A percentile compares a stretch with the other conserved stretches of the same genome.
Conservation (phyloP, 2,797 vertebrate species). For the Karalla daura region DNA sequence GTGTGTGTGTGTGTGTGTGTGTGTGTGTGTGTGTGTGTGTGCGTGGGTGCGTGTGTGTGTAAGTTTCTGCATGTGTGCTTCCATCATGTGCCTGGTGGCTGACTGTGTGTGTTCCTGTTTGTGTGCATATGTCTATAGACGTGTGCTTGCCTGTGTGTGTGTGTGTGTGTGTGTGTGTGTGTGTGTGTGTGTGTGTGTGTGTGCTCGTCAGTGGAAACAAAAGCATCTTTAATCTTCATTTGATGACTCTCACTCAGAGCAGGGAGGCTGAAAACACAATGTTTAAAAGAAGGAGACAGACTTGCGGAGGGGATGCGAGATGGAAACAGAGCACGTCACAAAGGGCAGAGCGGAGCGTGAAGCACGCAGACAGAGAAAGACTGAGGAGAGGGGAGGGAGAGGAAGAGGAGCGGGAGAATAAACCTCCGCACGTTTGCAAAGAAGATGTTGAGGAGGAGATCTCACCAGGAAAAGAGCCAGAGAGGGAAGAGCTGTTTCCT, state of each 20-base stretch:
- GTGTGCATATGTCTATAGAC: neutral
- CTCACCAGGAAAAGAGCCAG: conserved; percentile 41
- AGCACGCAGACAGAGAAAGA: too few species aligned
- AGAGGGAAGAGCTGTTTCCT: conserved; percentile 43
- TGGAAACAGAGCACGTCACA: neutral
- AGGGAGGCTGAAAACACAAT: conserved; percentile 49
- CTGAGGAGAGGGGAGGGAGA: conserved; percentile 7
- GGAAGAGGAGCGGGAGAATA: neutral
- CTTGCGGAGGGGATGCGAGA: neutral
- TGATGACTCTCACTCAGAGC: conserved; percentile 76
- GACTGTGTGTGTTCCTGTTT: conserved; percentile 13
- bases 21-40: neutral
- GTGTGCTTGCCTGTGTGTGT: neutral
- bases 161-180: conserved; percentile 6
- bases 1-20: conserved; percentile 12
- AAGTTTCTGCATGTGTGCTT: too few species aligned
- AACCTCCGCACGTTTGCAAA: conserved; percentile 10
- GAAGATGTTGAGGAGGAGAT: conserved; percentile 42
- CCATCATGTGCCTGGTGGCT: neutral
- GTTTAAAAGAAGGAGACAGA: neutral
- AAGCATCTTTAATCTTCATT: conserved; percentile 83
- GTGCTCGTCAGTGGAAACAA: conserved; percentile 72
- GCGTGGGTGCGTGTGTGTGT: too few species aligned
- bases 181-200: conserved; percentile 8
- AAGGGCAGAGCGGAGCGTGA: conserved; percentile 1